Percentiles rank a stretch among this genome's conserved stretches.
phyloP scores from a whole-genome alignment of 2,113 vertebrate genomes.

The Brachypteracias leptosomus region DNA sequence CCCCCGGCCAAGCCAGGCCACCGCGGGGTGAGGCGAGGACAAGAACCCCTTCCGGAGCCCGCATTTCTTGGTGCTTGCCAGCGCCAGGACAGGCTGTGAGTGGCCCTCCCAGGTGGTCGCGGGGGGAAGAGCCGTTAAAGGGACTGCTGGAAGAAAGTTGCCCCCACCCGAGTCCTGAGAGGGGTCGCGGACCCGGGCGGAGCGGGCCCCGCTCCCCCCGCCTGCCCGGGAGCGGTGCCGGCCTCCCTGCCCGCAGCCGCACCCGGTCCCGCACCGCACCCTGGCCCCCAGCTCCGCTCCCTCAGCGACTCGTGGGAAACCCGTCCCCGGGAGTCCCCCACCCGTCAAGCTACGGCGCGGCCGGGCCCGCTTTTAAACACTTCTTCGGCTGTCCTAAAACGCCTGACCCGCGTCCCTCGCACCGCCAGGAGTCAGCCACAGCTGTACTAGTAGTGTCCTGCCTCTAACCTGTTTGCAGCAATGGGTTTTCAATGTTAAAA shows the following conservation, averaged over 20 bases:
- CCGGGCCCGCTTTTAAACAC: neutral
- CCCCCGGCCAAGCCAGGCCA: neutral
- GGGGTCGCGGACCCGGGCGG: neutral
- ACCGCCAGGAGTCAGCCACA: neutral
- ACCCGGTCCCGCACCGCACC: accelerated
- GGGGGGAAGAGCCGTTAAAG: neutral
- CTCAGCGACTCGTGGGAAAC: too few species aligned
- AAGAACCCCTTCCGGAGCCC: neutral
- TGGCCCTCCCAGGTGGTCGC: neutral
- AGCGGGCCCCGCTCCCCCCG: neutral
- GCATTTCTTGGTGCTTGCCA: neutral
- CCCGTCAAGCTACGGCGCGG: accelerated
- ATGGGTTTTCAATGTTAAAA: conserved; percentile 29
- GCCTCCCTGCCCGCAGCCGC: too few species aligned
- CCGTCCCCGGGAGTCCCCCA: accelerated
- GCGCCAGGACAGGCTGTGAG: neutral
- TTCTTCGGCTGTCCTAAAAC: neutral
- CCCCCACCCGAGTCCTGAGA: too few species aligned
- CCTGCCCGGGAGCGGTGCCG: neutral
- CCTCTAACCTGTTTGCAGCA: neutral
- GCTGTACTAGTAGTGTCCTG: accelerated
- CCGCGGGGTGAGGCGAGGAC: neutral
- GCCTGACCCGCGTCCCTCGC: neutral
- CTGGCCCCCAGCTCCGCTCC: neutral
- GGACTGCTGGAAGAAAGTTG: neutral